phyloP scores from a whole-genome alignment of 2,888 invertebrate genomes.

The Rhingia rostrata region DNA sequence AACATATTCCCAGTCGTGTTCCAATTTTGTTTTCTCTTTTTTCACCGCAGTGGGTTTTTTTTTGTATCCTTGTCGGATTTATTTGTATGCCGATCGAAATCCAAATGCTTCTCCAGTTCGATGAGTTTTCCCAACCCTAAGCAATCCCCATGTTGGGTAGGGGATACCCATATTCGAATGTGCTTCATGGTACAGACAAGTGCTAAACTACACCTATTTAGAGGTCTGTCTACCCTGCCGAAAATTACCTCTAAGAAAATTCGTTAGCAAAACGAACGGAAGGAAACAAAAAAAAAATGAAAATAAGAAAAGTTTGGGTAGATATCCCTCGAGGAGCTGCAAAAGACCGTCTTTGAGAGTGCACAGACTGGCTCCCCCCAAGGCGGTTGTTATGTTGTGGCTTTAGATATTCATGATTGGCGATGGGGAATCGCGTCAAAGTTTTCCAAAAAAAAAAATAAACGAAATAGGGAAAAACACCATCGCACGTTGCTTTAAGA shows the following conservation, averaged over 20 bases:
- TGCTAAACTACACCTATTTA: conserved; percentile 68
- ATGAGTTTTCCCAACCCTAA: not conserved
- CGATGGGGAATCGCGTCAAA: conserved; percentile 70
- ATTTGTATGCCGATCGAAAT: conserved; percentile 27
- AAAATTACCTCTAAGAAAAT: conserved; percentile 65
- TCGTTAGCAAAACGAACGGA: conserved; percentile 44
- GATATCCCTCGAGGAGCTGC: not conserved
- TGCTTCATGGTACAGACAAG: conserved; percentile 49
- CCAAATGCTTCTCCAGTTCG: not conserved
- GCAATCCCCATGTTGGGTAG: not conserved
- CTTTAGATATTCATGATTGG: conserved; percentile 73
- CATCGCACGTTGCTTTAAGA: conserved; percentile 29
- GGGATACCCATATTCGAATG: conserved; percentile 12
- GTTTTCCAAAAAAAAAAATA: conserved; percentile 30
- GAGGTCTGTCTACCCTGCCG: conserved; percentile 18
- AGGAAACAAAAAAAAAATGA: conserved; percentile 16
- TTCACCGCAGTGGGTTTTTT: not conserved
- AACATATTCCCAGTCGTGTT: conserved; percentile 62
- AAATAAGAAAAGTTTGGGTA: not conserved
- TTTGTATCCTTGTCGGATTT: conserved; percentile 42
- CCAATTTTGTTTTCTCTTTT: not conserved
- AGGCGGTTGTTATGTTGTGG: conserved; percentile 73
- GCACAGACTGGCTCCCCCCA: conserved; percentile 67
- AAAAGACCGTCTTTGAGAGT: conserved; percentile 5
- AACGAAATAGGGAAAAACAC: conserved; percentile 6